Conservation (phyloP, 2,888 invertebrate species). For the Oxystoma pomonae region DNA sequence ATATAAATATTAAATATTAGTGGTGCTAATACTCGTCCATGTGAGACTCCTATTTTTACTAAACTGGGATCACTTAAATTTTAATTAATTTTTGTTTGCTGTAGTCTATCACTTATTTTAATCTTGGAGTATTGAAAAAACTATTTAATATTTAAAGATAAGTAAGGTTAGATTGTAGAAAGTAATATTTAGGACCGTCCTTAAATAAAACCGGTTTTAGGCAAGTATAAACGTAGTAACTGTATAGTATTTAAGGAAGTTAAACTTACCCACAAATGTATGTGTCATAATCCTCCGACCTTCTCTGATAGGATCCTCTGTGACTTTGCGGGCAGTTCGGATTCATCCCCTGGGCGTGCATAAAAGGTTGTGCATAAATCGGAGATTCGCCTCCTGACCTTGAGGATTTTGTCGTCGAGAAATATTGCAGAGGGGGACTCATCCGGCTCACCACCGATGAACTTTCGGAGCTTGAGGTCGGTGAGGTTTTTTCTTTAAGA, state of each 20-base stretch:
- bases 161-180: too few relatives aligned
- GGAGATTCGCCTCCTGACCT: slow-evolving; percentile 45
- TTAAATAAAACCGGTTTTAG: too few relatives aligned
- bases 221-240: background rate
- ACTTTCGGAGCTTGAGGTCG: slow-evolving; percentile 63
- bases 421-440: slow-evolving; percentile 48
- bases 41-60: too few relatives aligned
- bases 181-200: too few relatives aligned
- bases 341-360: slow-evolving; percentile 23
- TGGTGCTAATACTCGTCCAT: too few relatives aligned
- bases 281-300: slow-evolving; percentile 47
- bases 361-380: slow-evolving; percentile 40
- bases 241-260: background rate
- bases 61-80: too few relatives aligned
- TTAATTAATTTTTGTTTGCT: too few relatives aligned
- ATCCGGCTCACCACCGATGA: slow-evolving; percentile 56
- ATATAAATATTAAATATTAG: too few relatives aligned
- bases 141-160: too few relatives aligned
- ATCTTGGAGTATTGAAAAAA: too few relatives aligned
- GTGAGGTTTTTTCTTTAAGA: slow-evolving; percentile 59
- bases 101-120: too few relatives aligned
- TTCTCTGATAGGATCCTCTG: slow-evolving; percentile 29
- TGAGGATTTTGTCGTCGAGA: slow-evolving; percentile 40
- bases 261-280: slow-evolving; percentile 32
- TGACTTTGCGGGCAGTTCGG: slow-evolving; percentile 12